Percentiles rank a stretch among this genome's conserved stretches.
Conservation (phyloP, 2,797 vertebrate genomes). For the Enteromius treurensis region DNA sequence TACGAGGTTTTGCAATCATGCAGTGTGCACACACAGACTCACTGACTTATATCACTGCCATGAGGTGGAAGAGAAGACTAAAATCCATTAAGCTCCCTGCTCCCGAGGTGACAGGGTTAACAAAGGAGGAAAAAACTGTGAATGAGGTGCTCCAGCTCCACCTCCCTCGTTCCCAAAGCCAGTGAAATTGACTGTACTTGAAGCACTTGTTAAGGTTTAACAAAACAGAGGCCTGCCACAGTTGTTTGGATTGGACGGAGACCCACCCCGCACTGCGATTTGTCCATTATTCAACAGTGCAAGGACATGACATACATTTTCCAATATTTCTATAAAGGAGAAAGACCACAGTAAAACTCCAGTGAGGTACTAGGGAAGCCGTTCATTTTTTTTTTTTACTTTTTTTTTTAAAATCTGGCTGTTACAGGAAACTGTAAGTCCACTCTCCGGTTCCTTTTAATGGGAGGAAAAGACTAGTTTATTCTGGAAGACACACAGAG, state of each 20-base stretch:
- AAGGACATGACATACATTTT: slow-evolving; percentile 19
- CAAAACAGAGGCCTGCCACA: not conserved
- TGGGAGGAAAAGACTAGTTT: slow-evolving; percentile 37
- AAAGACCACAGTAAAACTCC: slow-evolving; percentile 2
- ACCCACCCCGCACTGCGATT: not conserved
- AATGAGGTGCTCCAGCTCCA: slow-evolving; percentile 37
- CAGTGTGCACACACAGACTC: slow-evolving; percentile 45
- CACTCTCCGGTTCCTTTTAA: slow-evolving; percentile 2
- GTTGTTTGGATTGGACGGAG: slow-evolving; percentile 10
- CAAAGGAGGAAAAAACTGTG: slow-evolving; percentile 36
- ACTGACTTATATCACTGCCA: slow-evolving; percentile 39
- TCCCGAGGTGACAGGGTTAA: slow-evolving; percentile 49
- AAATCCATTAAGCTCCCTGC: slow-evolving; percentile 52
- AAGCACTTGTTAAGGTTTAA: slow-evolving; percentile 41
- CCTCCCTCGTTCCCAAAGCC: slow-evolving; percentile 7
- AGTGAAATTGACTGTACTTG: slow-evolving; percentile 42
- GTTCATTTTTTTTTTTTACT: not conserved
- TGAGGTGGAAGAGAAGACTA: slow-evolving; percentile 48
- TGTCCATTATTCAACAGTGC: slow-evolving; percentile 10
- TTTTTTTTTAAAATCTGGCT: not conserved
- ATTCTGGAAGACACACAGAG: slow-evolving; percentile 37
- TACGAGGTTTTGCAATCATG: slow-evolving; percentile 47
- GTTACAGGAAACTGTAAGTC: slow-evolving; percentile 26
- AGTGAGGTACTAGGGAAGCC: slow-evolving; percentile 3
- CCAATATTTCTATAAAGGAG: slow-evolving; percentile 11